Evolutionary conservation across 1,140 invertebrate species (phyloP).

Genomic region (Protaetia brevitarsis): DNA sequence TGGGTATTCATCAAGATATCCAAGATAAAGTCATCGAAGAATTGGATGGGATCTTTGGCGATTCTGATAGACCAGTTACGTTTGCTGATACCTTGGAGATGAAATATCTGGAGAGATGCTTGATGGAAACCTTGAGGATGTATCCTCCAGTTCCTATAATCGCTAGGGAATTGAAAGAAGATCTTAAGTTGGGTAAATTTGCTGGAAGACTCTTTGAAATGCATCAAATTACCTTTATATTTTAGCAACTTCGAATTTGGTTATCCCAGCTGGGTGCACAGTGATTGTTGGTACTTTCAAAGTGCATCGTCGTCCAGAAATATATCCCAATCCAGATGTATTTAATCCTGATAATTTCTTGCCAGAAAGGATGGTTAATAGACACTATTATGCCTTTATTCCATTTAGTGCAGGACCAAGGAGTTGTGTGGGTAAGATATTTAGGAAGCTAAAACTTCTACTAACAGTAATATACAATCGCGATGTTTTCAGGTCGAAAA

Average conservation of each 20-base stretch:
- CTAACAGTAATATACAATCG: background rate
- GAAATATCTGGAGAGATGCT: slow-evolving; percentile 81
- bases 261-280: slow-evolving; percentile 64
- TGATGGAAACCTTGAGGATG: slow-evolving; percentile 79
- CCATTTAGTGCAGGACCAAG: slow-evolving; percentile 86
- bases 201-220: too few relatives aligned
- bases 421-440: slow-evolving; percentile 70
- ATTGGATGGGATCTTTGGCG: slow-evolving; percentile 77
- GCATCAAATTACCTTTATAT: too few relatives aligned
- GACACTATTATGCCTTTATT: slow-evolving; percentile 83
- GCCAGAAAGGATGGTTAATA: slow-evolving; percentile 71
- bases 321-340: slow-evolving; percentile 66
- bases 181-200: slow-evolving; percentile 64
- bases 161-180: slow-evolving; percentile 68
- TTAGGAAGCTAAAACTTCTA: background rate
- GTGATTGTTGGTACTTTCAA: slow-evolving; percentile 62
- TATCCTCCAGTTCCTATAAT: slow-evolving; percentile 84
- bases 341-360: slow-evolving; percentile 96
- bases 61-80: slow-evolving; percentile 69
- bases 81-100: slow-evolving; percentile 77
- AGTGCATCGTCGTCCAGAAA: slow-evolving; percentile 68
- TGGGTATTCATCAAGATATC: slow-evolving; percentile 77
- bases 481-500: slow-evolving; percentile 57
- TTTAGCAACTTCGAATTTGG: slow-evolving; percentile 51
- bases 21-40: slow-evolving; percentile 75